Evolutionary conservation across 2,888 invertebrate genomes (phyloP).

Genomic region (Pseudococcus jackbeardsleyi): DNA sequence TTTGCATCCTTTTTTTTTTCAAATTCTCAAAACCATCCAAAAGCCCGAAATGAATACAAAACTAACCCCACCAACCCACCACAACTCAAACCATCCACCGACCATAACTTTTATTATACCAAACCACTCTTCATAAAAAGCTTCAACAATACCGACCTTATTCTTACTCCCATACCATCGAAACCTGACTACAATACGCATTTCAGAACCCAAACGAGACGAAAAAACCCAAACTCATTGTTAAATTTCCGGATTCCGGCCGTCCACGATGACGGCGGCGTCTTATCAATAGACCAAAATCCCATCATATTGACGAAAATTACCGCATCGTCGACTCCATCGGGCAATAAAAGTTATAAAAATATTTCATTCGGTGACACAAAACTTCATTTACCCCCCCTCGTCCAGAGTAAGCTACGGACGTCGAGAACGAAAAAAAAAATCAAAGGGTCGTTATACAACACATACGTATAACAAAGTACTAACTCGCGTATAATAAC

Average conservation of each 20-base stretch:
- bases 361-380: conserved; percentile 25
- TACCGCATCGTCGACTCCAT: conserved; percentile 26
- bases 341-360: conserved; percentile 32
- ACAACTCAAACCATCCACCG: too few relatives aligned
- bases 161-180: too few relatives aligned
- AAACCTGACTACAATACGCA: neutral
- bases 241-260: conserved; percentile 23
- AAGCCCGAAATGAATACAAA: too few relatives aligned
- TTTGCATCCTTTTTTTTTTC: too few relatives aligned
- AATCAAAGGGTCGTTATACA: neutral
- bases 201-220: neutral
- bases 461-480: neutral
- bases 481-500: conserved; percentile 12
- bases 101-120: too few relatives aligned
- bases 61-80: too few relatives aligned
- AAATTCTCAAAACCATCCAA: too few relatives aligned
- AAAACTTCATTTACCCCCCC: conserved; percentile 31
- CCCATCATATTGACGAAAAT: conserved; percentile 23
- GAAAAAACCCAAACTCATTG: neutral
- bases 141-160: too few relatives aligned
- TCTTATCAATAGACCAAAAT: neutral
- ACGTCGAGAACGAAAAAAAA: neutral
- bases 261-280: neutral
- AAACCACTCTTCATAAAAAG: too few relatives aligned
- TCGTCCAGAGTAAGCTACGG: neutral